Conservation (phyloP, 2,797 vertebrate species). For the Arremon brunneinucha region DNA sequence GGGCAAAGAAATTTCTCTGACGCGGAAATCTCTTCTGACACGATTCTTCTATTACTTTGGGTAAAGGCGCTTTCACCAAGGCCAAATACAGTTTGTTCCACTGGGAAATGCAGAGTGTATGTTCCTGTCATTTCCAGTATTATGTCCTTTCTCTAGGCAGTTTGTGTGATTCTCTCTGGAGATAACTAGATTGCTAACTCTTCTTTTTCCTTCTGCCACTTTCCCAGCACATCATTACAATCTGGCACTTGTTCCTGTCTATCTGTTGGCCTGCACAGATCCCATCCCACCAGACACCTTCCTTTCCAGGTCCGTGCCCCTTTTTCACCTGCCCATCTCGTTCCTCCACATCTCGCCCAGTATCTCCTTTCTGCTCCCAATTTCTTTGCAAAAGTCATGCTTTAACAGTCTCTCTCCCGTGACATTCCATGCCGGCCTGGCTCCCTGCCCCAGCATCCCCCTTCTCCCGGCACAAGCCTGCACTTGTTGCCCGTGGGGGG, state of each 20-base stretch:
- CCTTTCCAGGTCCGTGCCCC: neutral
- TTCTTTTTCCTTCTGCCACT: neutral
- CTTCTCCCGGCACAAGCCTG: neutral
- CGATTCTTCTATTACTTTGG: neutral
- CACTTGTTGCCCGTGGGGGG: neutral
- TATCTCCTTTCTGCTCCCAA: neutral
- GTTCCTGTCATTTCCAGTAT: neutral
- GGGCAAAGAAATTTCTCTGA: neutral
- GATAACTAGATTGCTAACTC: neutral
- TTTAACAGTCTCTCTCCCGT: neutral
- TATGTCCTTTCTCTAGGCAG: neutral
- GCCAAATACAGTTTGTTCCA: neutral
- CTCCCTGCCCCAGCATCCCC: neutral
- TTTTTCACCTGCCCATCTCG: neutral
- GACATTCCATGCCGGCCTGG: neutral
- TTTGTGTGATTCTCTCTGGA: neutral
- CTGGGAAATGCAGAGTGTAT: neutral
- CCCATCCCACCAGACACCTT: too few relatives aligned
- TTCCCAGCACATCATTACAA: neutral
- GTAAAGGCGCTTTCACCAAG: neutral
- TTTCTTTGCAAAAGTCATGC: neutral
- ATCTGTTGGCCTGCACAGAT: neutral
- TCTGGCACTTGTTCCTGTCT: neutral
- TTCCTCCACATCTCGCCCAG: neutral
- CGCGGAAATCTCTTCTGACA: rapidly evolving